Percentiles rank a stretch among this genome's conserved stretches.
phyloP scores from a whole-genome alignment of 2,888 invertebrate species.

The Hydropsyche betteni region DNA sequence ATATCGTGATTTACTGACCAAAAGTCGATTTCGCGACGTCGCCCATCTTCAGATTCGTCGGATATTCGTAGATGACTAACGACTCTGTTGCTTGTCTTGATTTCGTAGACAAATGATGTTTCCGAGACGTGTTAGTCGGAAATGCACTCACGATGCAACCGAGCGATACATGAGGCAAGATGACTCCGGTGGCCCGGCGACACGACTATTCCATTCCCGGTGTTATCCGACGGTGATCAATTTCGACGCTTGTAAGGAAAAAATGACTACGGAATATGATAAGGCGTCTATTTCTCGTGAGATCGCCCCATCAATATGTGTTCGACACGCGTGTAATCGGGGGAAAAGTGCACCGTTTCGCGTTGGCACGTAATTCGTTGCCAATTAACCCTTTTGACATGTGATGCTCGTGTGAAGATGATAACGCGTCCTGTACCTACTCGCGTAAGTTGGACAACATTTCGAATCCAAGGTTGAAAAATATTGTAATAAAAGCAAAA shows the following conservation, averaged over 20 bases:
- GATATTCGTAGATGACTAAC: constrained; percentile 1
- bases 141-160: constrained; percentile 15
- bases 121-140: constrained; percentile 24
- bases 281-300: background rate
- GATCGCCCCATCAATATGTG: background rate
- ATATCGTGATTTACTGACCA: constrained; percentile 47
- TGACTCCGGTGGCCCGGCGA: constrained; percentile 3
- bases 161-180: constrained; percentile 18
- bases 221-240: constrained; percentile 12
- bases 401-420: background rate
- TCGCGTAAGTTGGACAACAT: no score
- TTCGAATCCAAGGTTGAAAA: no score
- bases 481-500: no score
- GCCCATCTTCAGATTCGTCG: background rate
- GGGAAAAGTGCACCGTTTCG: background rate
- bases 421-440: no score
- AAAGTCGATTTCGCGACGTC: constrained; percentile 15
- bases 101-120: constrained; percentile 18
- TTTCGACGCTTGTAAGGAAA: background rate
- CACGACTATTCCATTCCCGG: constrained; percentile 28
- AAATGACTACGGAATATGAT: no score
- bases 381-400: constrained; percentile 14
- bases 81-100: constrained; percentile 1
- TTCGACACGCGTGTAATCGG: background rate
- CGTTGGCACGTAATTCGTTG: constrained; percentile 1